Evolutionary conservation across 1,140 invertebrate genomes (phyloP).

Genomic region (Onthophagus taurus): DNA sequence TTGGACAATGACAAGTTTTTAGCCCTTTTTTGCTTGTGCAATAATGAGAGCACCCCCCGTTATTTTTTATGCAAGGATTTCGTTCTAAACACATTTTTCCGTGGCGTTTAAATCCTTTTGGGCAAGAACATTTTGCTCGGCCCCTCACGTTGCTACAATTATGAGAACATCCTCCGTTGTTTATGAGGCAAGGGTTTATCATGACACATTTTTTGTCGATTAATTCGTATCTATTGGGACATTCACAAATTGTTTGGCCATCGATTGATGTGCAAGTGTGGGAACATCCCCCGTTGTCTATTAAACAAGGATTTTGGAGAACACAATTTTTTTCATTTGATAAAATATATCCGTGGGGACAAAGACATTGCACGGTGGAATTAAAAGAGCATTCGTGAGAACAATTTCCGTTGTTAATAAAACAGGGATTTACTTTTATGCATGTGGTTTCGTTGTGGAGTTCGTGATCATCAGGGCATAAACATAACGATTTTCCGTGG

Average conservation of each 20-base stretch:
- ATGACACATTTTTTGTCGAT: constrained; percentile 33
- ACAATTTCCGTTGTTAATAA: constrained; percentile 50
- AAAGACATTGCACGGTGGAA: no score
- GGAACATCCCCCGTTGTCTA: constrained; percentile 53
- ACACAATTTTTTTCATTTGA: constrained; percentile 51
- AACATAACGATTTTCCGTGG: constrained; percentile 46
- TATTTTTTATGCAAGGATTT: constrained; percentile 6
- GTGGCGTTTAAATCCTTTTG: constrained; percentile 57
- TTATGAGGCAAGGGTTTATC: constrained; percentile 42
- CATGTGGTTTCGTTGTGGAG: constrained; percentile 47
- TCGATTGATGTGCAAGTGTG: constrained; percentile 42
- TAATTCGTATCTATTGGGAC: constrained; percentile 52
- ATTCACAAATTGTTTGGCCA: constrained; percentile 41
- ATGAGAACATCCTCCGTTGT: constrained; percentile 49
- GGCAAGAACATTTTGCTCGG: constrained; percentile 47
- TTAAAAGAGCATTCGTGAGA: no score
- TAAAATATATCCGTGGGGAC: constrained; percentile 41
- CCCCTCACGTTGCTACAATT: constrained; percentile 21
- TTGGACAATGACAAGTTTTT: constrained; percentile 50
- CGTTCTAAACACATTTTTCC: constrained; percentile 8
- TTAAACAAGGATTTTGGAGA: constrained; percentile 56
- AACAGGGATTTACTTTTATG: constrained; percentile 58
- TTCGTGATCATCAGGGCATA: constrained; percentile 45
- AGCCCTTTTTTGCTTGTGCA: constrained; percentile 48
- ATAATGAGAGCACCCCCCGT: constrained; percentile 39